A percentile compares a stretch with the other conserved stretches of the same genome.
phyloP scores from a whole-genome alignment of 2,113 vertebrate genomes.

The Muscicapa adusta region DNA sequence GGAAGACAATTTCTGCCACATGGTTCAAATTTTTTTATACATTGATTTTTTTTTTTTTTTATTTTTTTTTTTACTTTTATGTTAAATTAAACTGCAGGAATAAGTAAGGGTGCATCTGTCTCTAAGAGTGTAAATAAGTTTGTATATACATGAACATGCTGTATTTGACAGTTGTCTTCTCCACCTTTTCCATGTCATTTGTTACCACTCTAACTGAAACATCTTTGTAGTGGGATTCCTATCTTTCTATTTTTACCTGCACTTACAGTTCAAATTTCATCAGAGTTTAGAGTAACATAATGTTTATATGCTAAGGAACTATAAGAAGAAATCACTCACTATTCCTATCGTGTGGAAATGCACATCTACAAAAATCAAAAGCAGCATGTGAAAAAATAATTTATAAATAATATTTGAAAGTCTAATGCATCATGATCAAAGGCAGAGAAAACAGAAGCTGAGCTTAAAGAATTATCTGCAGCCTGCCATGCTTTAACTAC shows the following conservation, averaged over 20 bases:
- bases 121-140: not conserved
- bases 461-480: slow-evolving; percentile 18
- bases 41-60: not conserved
- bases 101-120: not conserved
- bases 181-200: not conserved
- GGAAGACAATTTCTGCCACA: slow-evolving; percentile 22
- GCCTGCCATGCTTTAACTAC: slow-evolving; percentile 8
- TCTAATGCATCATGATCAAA: slow-evolving; percentile 26
- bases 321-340: not conserved
- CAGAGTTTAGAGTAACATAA: not conserved
- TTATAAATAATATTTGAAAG: not conserved
- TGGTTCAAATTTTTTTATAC: slow-evolving; percentile 17
- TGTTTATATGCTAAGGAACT: not conserved
- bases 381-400: not conserved
- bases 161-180: not conserved
- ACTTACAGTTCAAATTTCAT: not conserved
- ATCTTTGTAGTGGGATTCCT: not conserved
- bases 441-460: not conserved
- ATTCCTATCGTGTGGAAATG: not conserved
- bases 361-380: not conserved
- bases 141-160: not conserved
- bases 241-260: not conserved
- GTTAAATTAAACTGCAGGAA: not conserved
- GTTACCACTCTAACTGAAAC: not conserved
- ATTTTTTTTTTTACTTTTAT: not conserved